Evolutionary conservation across 2,888 invertebrate species (phyloP).

Genomic region (Epistrophella euchroma): DNA sequence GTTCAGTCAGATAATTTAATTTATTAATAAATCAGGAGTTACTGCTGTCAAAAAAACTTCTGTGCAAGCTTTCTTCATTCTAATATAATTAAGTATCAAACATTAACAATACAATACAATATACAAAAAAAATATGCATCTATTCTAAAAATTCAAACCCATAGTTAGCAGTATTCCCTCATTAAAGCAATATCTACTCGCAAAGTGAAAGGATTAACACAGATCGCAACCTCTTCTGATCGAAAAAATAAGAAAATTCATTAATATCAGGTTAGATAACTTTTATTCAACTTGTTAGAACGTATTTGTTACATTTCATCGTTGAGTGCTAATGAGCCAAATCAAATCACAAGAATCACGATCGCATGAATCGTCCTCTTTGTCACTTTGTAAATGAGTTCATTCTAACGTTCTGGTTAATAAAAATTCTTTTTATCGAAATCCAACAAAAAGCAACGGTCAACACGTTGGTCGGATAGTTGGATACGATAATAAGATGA

Average conservation of each 20-base stretch:
- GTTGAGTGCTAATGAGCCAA: slow-evolving; percentile 42
- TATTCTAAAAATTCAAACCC: too few species aligned
- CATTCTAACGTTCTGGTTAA: slow-evolving; percentile 16
- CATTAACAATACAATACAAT: too few species aligned
- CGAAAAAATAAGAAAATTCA: neutral
- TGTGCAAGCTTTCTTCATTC: too few species aligned
- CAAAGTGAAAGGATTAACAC: too few species aligned
- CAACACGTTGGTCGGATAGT: slow-evolving; percentile 23
- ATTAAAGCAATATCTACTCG: too few species aligned
- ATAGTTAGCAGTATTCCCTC: too few species aligned
- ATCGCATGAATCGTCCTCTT: slow-evolving; percentile 42
- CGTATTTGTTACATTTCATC: slow-evolving; percentile 9
- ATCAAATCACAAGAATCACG: slow-evolving; percentile 25
- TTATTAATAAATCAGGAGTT: too few species aligned
- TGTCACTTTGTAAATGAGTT: slow-evolving; percentile 24
- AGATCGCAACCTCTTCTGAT: neutral
- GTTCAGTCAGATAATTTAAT: too few species aligned
- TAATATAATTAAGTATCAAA: too few species aligned
- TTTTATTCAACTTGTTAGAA: neutral
- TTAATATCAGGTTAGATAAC: neutral
- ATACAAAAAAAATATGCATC: too few species aligned
- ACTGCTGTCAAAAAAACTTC: too few species aligned
- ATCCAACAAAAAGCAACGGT: slow-evolving; percentile 17
- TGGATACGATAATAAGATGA: slow-evolving; percentile 49
- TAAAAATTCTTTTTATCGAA: slow-evolving; percentile 25